Conservation (phyloP, 2,113 vertebrate species). For the human (Homo sapiens) region GRCh38 chr6:17821501-17822000, state of each 20-base stretch:
- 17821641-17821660: background rate
- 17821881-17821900: slow-evolving; percentile 82
- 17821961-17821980: accelerated
- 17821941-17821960: background rate
- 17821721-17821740: slow-evolving; percentile 59
- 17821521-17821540: background rate
- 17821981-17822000: background rate
- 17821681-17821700: slow-evolving; percentile 36
- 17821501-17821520: background rate
- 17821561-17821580: too few species aligned
- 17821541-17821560: background rate
- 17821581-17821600: background rate
- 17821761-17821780: slow-evolving; percentile 71
- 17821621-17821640: background rate
- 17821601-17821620: background rate
- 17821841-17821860: slow-evolving; percentile 85
- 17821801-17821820: slow-evolving; percentile 81
- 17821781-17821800: slow-evolving; percentile 85
- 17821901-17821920: slow-evolving; percentile 71
- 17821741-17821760: slow-evolving; percentile 67
- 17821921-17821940: background rate
- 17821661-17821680: slow-evolving; percentile 50
- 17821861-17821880: slow-evolving; percentile 85
- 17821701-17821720: slow-evolving; percentile 71
- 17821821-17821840: slow-evolving; percentile 84